These are phyloP conservation scores for Episyrphus balteatus DNA, from an alignment of 1,140 invertebrate genomes.

Conservation along the genomic window DNA sequence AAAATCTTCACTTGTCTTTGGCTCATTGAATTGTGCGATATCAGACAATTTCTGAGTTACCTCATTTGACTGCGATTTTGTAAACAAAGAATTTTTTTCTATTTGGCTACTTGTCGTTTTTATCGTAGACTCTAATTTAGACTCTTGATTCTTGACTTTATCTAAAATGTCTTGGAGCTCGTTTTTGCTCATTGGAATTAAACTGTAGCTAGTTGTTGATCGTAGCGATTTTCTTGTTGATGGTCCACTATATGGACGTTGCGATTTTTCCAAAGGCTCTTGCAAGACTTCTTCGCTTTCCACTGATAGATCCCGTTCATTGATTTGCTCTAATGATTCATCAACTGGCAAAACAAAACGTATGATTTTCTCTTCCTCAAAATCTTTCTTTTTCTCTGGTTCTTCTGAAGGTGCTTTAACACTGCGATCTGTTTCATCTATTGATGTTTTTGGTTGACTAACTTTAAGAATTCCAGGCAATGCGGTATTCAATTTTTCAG, in stretches of 20 bases:
- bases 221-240: too few relatives aligned
- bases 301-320: not conserved
- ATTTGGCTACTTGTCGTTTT: too few relatives aligned
- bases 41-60: too few relatives aligned
- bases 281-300: too few relatives aligned
- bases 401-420: not conserved
- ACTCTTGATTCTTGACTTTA: not conserved
- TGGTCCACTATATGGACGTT: too few relatives aligned
- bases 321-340: not conserved
- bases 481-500: too few relatives aligned
- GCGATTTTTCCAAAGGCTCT: too few relatives aligned
- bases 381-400: too few relatives aligned
- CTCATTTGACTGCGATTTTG: too few relatives aligned
- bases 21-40: too few relatives aligned
- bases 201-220: not conserved
- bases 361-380: slow-evolving; percentile 6
- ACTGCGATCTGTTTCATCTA: not conserved
- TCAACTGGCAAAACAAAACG: not conserved
- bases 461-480: slow-evolving; percentile 9
- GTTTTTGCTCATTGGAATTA: not conserved
- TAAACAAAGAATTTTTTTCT: too few relatives aligned
- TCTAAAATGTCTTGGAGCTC: not conserved
- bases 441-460: not conserved
- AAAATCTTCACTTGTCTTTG: too few relatives aligned
- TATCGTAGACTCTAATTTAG: not conserved